Evolutionary conservation across 2,113 vertebrate genomes (phyloP).

Genomic region (Sminthopsis crassicaudata): DNA sequence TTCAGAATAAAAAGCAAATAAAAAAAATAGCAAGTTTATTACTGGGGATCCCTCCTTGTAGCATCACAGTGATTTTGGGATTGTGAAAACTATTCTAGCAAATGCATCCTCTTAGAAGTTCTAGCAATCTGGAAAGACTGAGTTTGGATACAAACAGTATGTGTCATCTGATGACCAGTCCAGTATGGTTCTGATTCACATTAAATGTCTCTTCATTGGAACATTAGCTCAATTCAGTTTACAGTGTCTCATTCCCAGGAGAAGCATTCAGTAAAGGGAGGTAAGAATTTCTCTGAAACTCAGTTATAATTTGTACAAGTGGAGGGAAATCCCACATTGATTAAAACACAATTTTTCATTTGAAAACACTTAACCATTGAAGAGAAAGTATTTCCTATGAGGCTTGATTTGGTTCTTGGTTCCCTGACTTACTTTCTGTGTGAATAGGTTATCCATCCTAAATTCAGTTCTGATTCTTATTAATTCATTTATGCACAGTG

Average conservation of each 20-base stretch:
- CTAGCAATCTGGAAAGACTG: neutral
- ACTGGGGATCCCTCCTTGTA: neutral
- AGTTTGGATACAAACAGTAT: neutral
- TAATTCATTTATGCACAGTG: conserved; percentile 6
- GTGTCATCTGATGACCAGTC: neutral
- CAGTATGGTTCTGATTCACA: neutral
- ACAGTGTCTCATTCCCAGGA: neutral
- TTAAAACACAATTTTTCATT: neutral
- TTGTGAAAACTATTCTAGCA: neutral
- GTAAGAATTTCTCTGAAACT: neutral
- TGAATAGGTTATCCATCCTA: neutral
- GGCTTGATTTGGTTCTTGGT: conserved; percentile 8
- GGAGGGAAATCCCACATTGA: neutral
- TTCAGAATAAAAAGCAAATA: neutral
- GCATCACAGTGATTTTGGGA: neutral
- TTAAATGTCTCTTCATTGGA: neutral
- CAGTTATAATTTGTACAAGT: neutral
- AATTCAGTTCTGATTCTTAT: conserved; percentile 30
- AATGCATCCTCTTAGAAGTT: neutral
- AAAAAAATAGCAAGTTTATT: neutral
- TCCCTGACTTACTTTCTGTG: conserved; percentile 11
- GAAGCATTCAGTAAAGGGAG: neutral
- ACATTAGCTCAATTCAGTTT: neutral
- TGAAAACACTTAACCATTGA: neutral
- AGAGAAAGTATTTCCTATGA: neutral